Percentiles rank a stretch among this genome's conserved stretches.
These are phyloP conservation scores for Hydropsyche tenuis DNA, from an alignment of 1,140 invertebrate species.

Conservation along the genomic window DNA sequence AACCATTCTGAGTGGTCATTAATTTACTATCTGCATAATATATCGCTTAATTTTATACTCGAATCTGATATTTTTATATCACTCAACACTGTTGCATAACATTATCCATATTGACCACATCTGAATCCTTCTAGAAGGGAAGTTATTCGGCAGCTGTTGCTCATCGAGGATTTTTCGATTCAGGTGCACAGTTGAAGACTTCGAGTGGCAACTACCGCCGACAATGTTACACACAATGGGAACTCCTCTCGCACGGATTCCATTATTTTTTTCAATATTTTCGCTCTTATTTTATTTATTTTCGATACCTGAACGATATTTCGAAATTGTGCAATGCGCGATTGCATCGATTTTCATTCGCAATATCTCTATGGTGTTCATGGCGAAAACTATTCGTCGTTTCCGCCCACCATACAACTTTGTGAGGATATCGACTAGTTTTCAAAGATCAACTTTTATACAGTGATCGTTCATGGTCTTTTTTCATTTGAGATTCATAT, in stretches of 20 bases:
- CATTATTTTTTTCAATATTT: background rate
- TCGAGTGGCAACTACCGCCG: background rate
- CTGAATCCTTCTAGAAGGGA: background rate
- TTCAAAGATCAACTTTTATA: conserved; percentile 25
- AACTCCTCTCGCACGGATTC: background rate
- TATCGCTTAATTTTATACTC: too few relatives aligned
- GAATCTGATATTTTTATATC: too few relatives aligned
- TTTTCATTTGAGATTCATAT: too few relatives aligned
- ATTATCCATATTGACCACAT: background rate
- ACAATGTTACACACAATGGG: background rate
- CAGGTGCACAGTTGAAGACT: conserved; percentile 4
- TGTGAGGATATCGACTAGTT: conserved; percentile 28
- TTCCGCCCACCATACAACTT: conserved; percentile 10
- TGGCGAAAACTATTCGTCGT: background rate
- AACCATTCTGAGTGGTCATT: too few relatives aligned
- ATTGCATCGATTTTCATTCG: background rate
- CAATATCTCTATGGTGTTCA: conserved; percentile 12
- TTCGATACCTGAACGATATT: too few relatives aligned
- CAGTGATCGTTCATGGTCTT: too few relatives aligned
- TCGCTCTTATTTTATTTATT: background rate
- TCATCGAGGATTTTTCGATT: background rate
- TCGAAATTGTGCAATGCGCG: conserved; percentile 12
- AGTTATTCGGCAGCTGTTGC: background rate
- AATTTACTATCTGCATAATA: too few relatives aligned
- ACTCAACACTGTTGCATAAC: too few relatives aligned